Evolutionary conservation across 2,797 vertebrate genomes (phyloP).

Genomic region (Enteromius viviparus): DNA sequence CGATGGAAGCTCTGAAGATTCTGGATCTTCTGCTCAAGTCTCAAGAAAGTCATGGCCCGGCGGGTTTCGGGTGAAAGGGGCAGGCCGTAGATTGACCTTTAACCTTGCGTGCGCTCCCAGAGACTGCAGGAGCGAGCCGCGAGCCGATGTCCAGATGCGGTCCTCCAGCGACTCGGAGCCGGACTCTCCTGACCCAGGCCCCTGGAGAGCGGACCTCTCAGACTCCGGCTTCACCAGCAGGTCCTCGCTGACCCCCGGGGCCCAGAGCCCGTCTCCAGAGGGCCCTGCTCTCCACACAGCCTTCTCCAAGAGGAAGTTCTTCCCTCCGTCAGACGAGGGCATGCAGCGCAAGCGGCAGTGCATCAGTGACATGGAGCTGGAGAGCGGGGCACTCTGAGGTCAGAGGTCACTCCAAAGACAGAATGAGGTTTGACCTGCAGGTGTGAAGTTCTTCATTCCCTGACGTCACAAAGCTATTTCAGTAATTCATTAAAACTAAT

Average conservation of each 20-base stretch:
- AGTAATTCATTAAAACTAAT: background rate
- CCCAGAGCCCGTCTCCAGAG: slow-evolving; percentile 38
- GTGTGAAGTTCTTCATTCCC: background rate
- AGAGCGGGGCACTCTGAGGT: slow-evolving; percentile 47
- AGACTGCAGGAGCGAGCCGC: slow-evolving; percentile 41
- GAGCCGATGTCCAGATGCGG: slow-evolving; percentile 69
- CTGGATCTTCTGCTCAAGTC: slow-evolving; percentile 54
- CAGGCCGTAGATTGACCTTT: slow-evolving; percentile 55
- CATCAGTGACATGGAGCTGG: slow-evolving; percentile 59
- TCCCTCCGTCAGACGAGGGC: slow-evolving; percentile 70
- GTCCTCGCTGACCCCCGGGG: background rate
- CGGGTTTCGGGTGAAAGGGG: slow-evolving; percentile 54
- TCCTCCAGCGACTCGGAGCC: slow-evolving; percentile 64
- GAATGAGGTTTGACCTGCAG: background rate
- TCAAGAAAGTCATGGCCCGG: slow-evolving; percentile 60
- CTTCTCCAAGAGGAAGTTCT: slow-evolving; percentile 82
- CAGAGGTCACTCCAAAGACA: background rate
- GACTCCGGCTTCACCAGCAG: slow-evolving; percentile 49
- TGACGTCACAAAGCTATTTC: background rate
- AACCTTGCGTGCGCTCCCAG: slow-evolving; percentile 42
- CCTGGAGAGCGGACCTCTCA: slow-evolving; percentile 34
- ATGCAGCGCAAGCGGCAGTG: slow-evolving; percentile 76
- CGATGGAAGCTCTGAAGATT: slow-evolving; percentile 84
- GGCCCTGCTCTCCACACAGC: slow-evolving; percentile 46
- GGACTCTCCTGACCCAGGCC: slow-evolving; percentile 51